Evolutionary conservation across 2,797 vertebrate species (phyloP).

Genomic region (Pseudotriccus pelzelni): DNA sequence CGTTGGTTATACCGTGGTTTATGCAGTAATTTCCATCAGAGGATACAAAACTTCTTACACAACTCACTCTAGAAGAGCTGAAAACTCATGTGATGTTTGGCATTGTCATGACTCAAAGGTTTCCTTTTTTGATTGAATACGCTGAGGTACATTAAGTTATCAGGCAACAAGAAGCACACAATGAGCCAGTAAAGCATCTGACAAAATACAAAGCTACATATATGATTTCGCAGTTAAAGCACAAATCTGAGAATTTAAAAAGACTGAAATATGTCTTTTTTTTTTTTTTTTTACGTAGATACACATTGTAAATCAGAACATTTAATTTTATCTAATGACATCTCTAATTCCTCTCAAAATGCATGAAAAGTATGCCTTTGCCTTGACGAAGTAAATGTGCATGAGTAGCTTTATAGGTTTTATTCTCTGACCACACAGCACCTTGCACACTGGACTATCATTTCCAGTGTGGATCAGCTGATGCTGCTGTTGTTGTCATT

Average conservation of each 20-base stretch:
- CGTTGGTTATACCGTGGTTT: not conserved
- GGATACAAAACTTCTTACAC: not conserved
- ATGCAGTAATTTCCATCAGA: not conserved
- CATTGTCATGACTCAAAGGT: not conserved
- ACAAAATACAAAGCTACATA: not conserved
- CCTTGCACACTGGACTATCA: not conserved
- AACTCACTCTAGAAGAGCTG: not conserved
- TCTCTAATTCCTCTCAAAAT: not conserved
- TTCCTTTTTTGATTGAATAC: not conserved
- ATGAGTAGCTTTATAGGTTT: not conserved
- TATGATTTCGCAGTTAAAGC: not conserved
- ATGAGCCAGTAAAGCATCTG: not conserved
- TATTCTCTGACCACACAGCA: not conserved
- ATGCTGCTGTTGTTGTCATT: not conserved
- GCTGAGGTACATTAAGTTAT: not conserved
- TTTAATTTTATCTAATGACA: not conserved
- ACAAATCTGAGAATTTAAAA: not conserved
- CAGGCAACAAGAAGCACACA: not conserved
- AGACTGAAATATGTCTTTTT: fast-evolving
- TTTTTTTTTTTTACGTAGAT: not conserved
- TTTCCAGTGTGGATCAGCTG: not conserved
- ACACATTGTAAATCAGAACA: not conserved
- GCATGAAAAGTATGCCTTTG: not conserved
- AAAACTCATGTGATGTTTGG: not conserved
- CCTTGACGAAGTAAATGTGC: not conserved